A percentile compares a stretch with the other conserved stretches of the same genome.
These are phyloP conservation scores for Cololabis saira DNA, from an alignment of 2,113 vertebrate species.

Conservation along the genomic window DNA sequence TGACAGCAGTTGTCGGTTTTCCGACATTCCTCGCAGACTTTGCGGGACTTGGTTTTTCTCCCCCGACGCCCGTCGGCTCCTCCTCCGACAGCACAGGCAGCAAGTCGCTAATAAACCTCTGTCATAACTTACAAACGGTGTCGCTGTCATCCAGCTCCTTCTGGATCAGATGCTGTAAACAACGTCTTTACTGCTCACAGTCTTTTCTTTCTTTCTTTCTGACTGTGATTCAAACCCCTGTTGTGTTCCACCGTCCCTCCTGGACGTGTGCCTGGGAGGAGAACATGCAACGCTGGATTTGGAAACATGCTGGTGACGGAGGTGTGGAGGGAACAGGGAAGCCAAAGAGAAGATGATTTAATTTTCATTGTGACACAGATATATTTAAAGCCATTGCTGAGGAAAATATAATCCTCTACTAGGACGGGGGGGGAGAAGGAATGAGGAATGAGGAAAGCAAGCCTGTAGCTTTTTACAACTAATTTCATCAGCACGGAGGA, in stretches of 20 bases:
- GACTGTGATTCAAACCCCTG: conserved; percentile 39
- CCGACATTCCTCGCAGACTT: conserved; percentile 1
- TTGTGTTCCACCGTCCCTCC: conserved; percentile 34
- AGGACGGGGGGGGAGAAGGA: neutral
- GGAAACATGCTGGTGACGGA: conserved; percentile 8
- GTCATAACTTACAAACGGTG: conserved; percentile 13
- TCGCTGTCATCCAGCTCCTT: conserved; percentile 28
- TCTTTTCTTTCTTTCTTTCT: neutral
- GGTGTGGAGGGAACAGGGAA: conserved; percentile 17
- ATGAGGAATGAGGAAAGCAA: neutral
- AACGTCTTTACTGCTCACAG: conserved; percentile 37
- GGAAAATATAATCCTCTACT: conserved; percentile 14
- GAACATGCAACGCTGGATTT: conserved; percentile 33
- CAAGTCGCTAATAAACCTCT: conserved; percentile 46
- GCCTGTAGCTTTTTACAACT: conserved; percentile 58
- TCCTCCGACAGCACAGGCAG: conserved; percentile 15
- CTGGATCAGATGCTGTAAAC: conserved; percentile 49
- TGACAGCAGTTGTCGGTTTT: conserved; percentile 38
- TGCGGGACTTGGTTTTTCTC: conserved; percentile 19
- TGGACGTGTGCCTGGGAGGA: conserved; percentile 30
- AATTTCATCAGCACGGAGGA: conserved; percentile 57
- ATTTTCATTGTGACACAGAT: conserved; percentile 59
- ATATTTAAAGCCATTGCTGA: conserved; percentile 57
- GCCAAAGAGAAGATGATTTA: conserved; percentile 45
- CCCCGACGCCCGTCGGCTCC: neutral